A percentile compares a stretch with the other conserved stretches of the same genome.
Evolutionary conservation across 2,888 invertebrate species (phyloP).

Genomic region (Cryptocephalus primarius): DNA sequence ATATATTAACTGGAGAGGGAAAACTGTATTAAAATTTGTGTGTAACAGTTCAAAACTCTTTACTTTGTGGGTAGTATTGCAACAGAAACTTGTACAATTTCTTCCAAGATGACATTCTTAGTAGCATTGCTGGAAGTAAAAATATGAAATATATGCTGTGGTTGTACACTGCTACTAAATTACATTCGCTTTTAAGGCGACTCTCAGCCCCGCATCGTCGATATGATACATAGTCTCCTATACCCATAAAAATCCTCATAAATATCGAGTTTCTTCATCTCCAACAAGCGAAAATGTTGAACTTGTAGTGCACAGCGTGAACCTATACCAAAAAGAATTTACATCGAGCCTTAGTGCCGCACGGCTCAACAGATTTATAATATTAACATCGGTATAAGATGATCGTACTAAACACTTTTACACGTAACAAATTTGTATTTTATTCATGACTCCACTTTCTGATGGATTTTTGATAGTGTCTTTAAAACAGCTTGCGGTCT

Average conservation of each 20-base stretch:
- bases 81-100: too few relatives aligned
- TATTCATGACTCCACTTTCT: constrained; percentile 27
- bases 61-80: too few relatives aligned
- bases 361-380: too few relatives aligned
- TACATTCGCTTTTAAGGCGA: too few relatives aligned
- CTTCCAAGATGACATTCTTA: too few relatives aligned
- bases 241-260: constrained; percentile 2
- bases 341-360: neutral
- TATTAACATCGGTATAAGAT: constrained; percentile 19
- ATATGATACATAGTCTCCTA: neutral
- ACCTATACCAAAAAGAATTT: neutral
- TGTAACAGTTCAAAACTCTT: too few relatives aligned
- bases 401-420: constrained; percentile 22
- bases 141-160: too few relatives aligned
- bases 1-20: too few relatives aligned
- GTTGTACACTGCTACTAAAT: too few relatives aligned
- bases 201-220: too few relatives aligned
- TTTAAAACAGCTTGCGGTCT: constrained; percentile 23
- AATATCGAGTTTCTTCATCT: constrained; percentile 5
- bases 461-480: constrained; percentile 29
- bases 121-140: too few relatives aligned
- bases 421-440: constrained; percentile 32
- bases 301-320: neutral
- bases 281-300: neutral
- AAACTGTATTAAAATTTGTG: too few relatives aligned